Base-by-base conservation (phyloP, 2,888 invertebrate genomes). In the Cataglyphis cursor region DNA sequence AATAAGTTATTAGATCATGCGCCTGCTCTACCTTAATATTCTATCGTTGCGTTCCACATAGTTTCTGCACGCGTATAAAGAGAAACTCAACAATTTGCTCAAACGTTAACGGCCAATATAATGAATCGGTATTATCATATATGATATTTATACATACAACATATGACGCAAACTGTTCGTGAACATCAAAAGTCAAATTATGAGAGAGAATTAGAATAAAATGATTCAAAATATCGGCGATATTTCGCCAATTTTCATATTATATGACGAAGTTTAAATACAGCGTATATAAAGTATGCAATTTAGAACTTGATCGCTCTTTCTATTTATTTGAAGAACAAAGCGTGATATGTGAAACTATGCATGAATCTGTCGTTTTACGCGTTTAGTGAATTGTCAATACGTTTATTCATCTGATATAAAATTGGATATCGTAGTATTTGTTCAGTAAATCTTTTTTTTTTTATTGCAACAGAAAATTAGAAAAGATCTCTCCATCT, bases 1-100 rank as follows among this genome's bases (percentile, higher is more conserved):
- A 91, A 88, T 91, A 88, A 83, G 64, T 66, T 51, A 82, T 65
- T 83, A 90, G 87, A 91, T 87, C 89, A 85, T 88, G 90, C 87
- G 86, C 87, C 72, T 81, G 84, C 73, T 80, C 66, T 83, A 44
- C 48, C 21, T 82, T 61, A 38, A 65, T 65, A 65, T 65, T 65
- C 41, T 41, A 76, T 57, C 76, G 41, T 12, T 54, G 64, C 62
- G 48, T 75, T 64, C 74, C 10, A 48, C 15, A 48, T 75, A 74
- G 28, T 61, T 61, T 74, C 31, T 12, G 65, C 24, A 35, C 5
- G 41, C 41, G 41, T 35, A 38, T 57, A 57, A 10, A 8, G 59
- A 41, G 10, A 35, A 62, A 74, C 62, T 48, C 28, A 5, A 38
- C 18, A 21, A 75, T 51, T 24, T 51, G 65, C 4, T 38, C 18